phyloP scores from a whole-genome alignment of 1,140 invertebrate species.

The Pomphorhynchus laevis region DNA sequence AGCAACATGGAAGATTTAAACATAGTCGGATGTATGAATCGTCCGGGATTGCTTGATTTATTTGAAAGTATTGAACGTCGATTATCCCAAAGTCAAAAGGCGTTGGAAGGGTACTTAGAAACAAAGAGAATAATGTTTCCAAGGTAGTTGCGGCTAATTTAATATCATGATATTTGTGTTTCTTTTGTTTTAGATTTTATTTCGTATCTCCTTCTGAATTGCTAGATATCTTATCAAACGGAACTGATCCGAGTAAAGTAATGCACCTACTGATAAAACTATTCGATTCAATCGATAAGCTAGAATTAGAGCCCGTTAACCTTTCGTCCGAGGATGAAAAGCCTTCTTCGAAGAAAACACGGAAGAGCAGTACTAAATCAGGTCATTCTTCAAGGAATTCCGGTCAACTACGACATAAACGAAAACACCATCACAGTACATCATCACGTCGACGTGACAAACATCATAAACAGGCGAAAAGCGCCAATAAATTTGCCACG shows the following conservation, averaged over 20 bases:
- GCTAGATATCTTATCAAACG: slow-evolving; percentile 67
- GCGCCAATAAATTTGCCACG: no score
- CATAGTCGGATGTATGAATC: slow-evolving; percentile 54
- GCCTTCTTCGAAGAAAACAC: slow-evolving; percentile 25
- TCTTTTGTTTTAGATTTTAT: slow-evolving; percentile 33
- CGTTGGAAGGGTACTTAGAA: slow-evolving; percentile 69
- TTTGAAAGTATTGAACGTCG: slow-evolving; percentile 45
- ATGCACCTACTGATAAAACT: slow-evolving; percentile 47
- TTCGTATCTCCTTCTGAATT: slow-evolving; percentile 85
- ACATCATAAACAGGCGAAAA: no score
- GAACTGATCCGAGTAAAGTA: slow-evolving; percentile 45
- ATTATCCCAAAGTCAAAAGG: slow-evolving; percentile 68
- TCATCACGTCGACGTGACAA: no score
- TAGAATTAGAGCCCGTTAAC: slow-evolving; percentile 53
- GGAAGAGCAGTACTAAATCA: no score
- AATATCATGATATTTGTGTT: not conserved
- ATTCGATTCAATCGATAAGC: slow-evolving; percentile 58
- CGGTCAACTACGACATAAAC: no score
- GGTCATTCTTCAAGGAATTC: no score
- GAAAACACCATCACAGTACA: no score
- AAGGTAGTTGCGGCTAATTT: slow-evolving; percentile 10
- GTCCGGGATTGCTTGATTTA: slow-evolving; percentile 33
- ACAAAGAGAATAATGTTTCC: slow-evolving; percentile 82
- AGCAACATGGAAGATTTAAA: slow-evolving; percentile 24
- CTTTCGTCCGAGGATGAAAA: slow-evolving; percentile 20